These are phyloP conservation scores for Mechanitis messenoides DNA, from an alignment of 2,888 invertebrate species.

Conservation along the genomic window DNA sequence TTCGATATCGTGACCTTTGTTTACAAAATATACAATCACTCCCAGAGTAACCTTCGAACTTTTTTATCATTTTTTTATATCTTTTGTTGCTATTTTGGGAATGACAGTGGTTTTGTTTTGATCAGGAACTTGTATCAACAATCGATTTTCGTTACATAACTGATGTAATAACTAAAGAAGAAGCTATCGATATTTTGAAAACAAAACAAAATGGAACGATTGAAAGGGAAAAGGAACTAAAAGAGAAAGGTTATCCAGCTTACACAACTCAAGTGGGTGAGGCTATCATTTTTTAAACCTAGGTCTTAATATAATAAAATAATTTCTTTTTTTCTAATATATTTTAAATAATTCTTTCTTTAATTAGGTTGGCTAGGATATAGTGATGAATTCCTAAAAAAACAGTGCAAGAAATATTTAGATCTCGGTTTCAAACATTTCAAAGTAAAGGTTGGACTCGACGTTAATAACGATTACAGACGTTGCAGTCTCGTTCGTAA, in stretches of 20 bases:
- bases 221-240: slow-evolving; percentile 79
- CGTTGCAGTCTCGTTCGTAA: slow-evolving; percentile 84
- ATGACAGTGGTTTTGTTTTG: slow-evolving; percentile 19
- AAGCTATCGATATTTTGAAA: slow-evolving; percentile 84
- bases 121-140: slow-evolving; percentile 82
- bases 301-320: not conserved
- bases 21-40: slow-evolving; percentile 7
- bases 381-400: slow-evolving; percentile 82
- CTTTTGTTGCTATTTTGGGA: slow-evolving; percentile 12
- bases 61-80: slow-evolving; percentile 12
- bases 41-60: slow-evolving; percentile 4
- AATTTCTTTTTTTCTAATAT: too few species aligned
- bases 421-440: slow-evolving; percentile 87
- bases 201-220: slow-evolving; percentile 76
- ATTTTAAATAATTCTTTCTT: too few species aligned
- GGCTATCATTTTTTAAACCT: slow-evolving; percentile 22
- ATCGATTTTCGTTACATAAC: slow-evolving; percentile 92
- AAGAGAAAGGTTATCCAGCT: slow-evolving; percentile 85
- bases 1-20: slow-evolving; percentile 10
- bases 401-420: slow-evolving; percentile 83
- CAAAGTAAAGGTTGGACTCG: slow-evolving; percentile 93
- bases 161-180: slow-evolving; percentile 88
- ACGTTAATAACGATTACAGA: slow-evolving; percentile 84
- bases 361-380: slow-evolving; percentile 90
- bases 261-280: slow-evolving; percentile 90